Conservation (phyloP, 1,140 invertebrate genomes). For the Leptopilina clavipes region DNA sequence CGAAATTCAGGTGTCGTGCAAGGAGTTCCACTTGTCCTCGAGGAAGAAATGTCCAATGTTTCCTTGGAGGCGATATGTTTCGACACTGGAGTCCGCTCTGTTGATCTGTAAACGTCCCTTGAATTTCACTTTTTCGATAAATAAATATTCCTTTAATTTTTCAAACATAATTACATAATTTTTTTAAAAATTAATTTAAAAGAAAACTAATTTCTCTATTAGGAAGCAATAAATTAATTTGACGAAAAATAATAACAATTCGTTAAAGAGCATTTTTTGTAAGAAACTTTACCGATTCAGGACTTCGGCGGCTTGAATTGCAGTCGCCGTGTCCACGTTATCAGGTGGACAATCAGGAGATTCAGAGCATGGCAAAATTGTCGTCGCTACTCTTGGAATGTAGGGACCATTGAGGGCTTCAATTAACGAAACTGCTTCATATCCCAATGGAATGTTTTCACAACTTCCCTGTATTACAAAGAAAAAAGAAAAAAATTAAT, state of each 20-base stretch:
- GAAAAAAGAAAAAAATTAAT: neutral
- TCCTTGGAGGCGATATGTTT: constrained; percentile 68
- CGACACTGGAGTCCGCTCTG: constrained; percentile 66
- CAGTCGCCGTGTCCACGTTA: constrained; percentile 76
- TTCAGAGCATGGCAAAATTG: constrained; percentile 73
- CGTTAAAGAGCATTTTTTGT: too few relatives aligned
- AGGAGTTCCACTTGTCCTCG: constrained; percentile 64
- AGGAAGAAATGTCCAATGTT: constrained; percentile 57
- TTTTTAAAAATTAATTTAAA: too few relatives aligned
- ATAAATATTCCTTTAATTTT: constrained; percentile 36
- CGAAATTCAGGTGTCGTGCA: constrained; percentile 78
- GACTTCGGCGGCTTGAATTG: constrained; percentile 80
- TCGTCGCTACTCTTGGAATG: constrained; percentile 75
- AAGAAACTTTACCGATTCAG: constrained; percentile 81
- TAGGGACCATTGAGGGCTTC: constrained; percentile 98
- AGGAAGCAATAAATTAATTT: too few relatives aligned
- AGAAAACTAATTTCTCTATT: too few relatives aligned
- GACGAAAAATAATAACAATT: too few relatives aligned
- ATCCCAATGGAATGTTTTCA: constrained; percentile 93
- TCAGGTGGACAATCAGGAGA: constrained; percentile 71
- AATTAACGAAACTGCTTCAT: constrained; percentile 96
- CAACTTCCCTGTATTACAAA: constrained; percentile 75
- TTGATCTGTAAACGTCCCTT: too few relatives aligned
- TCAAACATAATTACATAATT: too few relatives aligned
- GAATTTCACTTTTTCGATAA: too few relatives aligned